Evolutionary conservation across 1,140 invertebrate species (phyloP).

Genomic region (Belonocnema kinseyi): DNA sequence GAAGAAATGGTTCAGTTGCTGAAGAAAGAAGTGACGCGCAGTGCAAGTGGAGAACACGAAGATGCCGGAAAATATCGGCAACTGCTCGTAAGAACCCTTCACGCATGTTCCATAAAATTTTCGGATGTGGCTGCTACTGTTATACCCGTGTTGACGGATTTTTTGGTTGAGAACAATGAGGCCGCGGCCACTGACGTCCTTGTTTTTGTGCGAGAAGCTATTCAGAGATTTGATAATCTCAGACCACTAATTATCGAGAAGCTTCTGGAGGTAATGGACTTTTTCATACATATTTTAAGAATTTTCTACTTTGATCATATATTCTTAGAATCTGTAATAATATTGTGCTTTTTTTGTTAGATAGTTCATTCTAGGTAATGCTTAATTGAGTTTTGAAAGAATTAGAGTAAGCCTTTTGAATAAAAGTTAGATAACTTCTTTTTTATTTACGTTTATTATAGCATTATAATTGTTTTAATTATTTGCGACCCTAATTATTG

Average conservation of each 20-base stretch:
- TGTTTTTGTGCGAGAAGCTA: slow-evolving; percentile 95
- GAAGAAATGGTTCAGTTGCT: slow-evolving; percentile 97
- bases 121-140: slow-evolving; percentile 96
- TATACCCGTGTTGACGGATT: slow-evolving; percentile 96
- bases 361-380: no score
- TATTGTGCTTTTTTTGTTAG: no score
- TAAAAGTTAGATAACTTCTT: no score
- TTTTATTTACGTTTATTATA: no score
- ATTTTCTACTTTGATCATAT: background rate
- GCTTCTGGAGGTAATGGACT: slow-evolving; percentile 76
- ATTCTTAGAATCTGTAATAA: no score
- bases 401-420: no score
- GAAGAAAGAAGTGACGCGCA: slow-evolving; percentile 96
- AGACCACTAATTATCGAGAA: slow-evolving; percentile 85
- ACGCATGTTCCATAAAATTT: slow-evolving; percentile 97
- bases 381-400: no score
- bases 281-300: background rate
- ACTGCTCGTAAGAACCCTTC: slow-evolving; percentile 94
- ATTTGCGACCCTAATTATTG: no score
- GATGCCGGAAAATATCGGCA: slow-evolving; percentile 97
- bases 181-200: slow-evolving; percentile 95
- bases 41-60: slow-evolving; percentile 94
- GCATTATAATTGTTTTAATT: no score
- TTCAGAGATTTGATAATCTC: slow-evolving; percentile 92
- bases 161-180: slow-evolving; percentile 96